Evolutionary conservation across 2,797 vertebrate genomes (phyloP).

Genomic region (Sebastes wilsoni): DNA sequence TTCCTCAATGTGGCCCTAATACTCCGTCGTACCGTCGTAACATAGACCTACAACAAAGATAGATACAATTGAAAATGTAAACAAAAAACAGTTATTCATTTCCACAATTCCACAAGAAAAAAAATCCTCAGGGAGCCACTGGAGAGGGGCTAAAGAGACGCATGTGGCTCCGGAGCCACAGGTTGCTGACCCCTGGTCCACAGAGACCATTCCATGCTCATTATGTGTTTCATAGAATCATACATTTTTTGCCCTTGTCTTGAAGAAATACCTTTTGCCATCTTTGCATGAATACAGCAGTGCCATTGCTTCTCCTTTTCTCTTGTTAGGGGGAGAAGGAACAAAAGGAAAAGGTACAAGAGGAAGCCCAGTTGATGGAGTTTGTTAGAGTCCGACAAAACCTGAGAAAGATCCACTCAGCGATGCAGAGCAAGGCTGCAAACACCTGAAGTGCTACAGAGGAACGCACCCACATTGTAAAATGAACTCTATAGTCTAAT

Average conservation of each 20-base stretch:
- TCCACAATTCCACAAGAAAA: too few species aligned
- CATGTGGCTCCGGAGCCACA: too few species aligned
- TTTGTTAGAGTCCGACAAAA: constrained; percentile 79
- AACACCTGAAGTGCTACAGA: constrained; percentile 21
- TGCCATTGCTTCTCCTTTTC: neutral
- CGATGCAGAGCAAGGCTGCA: constrained; percentile 59
- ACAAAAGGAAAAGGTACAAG: constrained; percentile 51
- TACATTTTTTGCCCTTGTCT: neutral
- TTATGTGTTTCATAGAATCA: neutral
- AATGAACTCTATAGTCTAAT: neutral
- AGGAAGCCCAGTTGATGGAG: constrained; percentile 76
- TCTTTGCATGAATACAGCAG: neutral
- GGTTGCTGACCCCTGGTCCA: too few species aligned
- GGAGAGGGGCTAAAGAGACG: too few species aligned
- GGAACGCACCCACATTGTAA: neutral
- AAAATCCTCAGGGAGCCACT: too few species aligned
- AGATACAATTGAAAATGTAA: too few species aligned
- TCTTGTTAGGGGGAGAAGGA: constrained; percentile 69
- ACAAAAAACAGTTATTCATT: too few species aligned
- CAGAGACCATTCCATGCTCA: neutral
- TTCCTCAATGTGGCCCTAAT: too few species aligned
- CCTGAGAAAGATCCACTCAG: constrained; percentile 79
- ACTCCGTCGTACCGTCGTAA: too few species aligned
- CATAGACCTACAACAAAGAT: too few species aligned
- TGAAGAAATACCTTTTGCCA: neutral